These are phyloP conservation scores for Tetranychus piercei DNA, from an alignment of 2,888 invertebrate genomes.

Conservation along the genomic window DNA sequence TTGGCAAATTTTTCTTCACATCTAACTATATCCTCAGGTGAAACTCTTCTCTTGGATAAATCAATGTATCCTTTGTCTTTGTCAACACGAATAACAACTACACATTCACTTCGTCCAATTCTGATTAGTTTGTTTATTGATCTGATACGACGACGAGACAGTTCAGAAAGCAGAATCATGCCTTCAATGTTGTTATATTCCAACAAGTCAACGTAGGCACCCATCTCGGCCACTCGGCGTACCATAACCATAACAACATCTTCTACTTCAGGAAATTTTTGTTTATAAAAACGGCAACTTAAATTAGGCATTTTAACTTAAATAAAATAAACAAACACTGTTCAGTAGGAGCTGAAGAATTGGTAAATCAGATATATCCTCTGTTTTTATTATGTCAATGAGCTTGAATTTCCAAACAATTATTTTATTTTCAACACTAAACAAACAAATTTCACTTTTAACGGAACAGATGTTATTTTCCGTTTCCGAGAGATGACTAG, in stretches of 20 bases:
- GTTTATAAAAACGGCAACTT: constrained; percentile 87
- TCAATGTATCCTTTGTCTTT: constrained; percentile 99
- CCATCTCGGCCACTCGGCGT: constrained; percentile 94
- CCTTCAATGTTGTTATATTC: constrained; percentile 97
- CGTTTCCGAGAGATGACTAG: too few species aligned
- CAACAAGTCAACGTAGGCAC: constrained; percentile 88
- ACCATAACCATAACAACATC: constrained; percentile 99
- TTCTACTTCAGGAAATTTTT: constrained; percentile 92
- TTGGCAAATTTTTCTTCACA: constrained; percentile 97
- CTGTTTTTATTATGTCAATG: too few species aligned
- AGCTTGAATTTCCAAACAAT: too few species aligned
- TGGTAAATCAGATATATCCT: too few species aligned
- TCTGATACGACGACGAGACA: constrained; percentile 91
- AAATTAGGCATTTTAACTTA: constrained; percentile 42
- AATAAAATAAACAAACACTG: too few species aligned
- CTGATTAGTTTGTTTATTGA: constrained; percentile 98
- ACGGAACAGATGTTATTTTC: too few species aligned
- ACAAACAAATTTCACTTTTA: too few species aligned
- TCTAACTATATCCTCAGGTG: constrained; percentile 89
- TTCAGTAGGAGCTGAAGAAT: too few species aligned
- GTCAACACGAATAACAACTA: constrained; percentile 95
- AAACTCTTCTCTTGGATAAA: constrained; percentile 93
- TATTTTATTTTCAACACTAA: too few species aligned
- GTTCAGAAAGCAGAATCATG: constrained; percentile 73
- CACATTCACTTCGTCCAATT: constrained; percentile 95